Evolutionary conservation across 2,888 invertebrate genomes (phyloP).

Genomic region (Leucophenga montana): DNA sequence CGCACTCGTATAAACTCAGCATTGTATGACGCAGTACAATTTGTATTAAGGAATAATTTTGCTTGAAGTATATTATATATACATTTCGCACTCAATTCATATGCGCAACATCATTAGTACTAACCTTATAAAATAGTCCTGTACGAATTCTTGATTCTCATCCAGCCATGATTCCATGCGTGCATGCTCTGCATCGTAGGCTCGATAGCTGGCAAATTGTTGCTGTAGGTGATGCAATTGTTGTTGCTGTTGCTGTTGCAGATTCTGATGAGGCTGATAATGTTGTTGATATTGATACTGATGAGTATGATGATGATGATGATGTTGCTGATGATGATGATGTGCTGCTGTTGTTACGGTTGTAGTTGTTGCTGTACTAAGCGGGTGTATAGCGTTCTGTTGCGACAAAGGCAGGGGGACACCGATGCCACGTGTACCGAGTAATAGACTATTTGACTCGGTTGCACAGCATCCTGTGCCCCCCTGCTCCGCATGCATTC

Average conservation of each 20-base stretch:
- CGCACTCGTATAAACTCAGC: no score
- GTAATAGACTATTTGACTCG: slow-evolving; percentile 73
- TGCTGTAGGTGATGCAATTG: slow-evolving; percentile 50
- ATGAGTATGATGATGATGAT: slow-evolving; percentile 40
- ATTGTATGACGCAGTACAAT: no score
- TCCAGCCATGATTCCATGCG: slow-evolving; percentile 96
- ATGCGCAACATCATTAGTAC: slow-evolving; percentile 39
- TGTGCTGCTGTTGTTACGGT: slow-evolving; percentile 40
- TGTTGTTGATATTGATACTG: slow-evolving; percentile 32
- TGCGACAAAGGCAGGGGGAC: slow-evolving; percentile 72
- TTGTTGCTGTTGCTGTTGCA: slow-evolving; percentile 50
- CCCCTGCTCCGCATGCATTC: slow-evolving; percentile 78
- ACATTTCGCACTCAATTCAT: neutral
- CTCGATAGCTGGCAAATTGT: slow-evolving; percentile 58
- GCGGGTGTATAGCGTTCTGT: slow-evolving; percentile 43
- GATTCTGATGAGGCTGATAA: slow-evolving; percentile 41
- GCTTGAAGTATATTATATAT: no score
- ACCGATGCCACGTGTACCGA: slow-evolving; percentile 73
- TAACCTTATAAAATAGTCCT: slow-evolving; percentile 94
- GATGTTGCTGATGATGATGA: slow-evolving; percentile 30
- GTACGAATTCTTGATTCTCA: slow-evolving; percentile 95
- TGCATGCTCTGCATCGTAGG: slow-evolving; percentile 89
- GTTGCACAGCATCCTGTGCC: slow-evolving; percentile 77
- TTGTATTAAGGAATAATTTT: no score
- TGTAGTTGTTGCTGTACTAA: slow-evolving; percentile 35